These are phyloP conservation scores for Vipera ursinii DNA, from an alignment of 2,797 vertebrate species.

Conservation along the genomic window DNA sequence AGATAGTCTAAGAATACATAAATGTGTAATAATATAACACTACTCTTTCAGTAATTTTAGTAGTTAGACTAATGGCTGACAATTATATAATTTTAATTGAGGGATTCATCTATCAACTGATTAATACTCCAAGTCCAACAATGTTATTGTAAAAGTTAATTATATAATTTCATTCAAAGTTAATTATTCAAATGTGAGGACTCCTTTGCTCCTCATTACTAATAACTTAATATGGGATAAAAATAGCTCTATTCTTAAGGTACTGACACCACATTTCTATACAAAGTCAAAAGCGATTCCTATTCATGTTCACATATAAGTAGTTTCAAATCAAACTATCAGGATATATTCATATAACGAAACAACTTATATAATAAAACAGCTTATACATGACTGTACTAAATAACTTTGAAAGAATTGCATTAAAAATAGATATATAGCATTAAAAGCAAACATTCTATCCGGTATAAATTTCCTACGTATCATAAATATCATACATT, in stretches of 20 bases:
- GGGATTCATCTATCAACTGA: conserved; percentile 28
- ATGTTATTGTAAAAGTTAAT: conserved; percentile 25
- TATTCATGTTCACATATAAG: neutral
- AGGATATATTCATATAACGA: neutral
- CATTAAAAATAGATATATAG: neutral
- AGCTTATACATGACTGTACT: neutral
- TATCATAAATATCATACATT: neutral
- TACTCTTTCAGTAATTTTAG: neutral
- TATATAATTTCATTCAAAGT: conserved; percentile 31
- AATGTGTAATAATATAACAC: neutral
- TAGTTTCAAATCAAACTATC: neutral
- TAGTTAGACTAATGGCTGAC: conserved; percentile 8
- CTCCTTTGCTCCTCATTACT: conserved; percentile 14
- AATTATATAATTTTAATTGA: conserved; percentile 26
- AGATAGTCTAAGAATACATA: neutral
- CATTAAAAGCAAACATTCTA: neutral
- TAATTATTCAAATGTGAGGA: conserved; percentile 30
- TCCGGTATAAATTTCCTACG: neutral
- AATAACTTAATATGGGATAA: conserved; percentile 15
- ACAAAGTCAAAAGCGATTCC: neutral
- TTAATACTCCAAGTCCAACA: conserved; percentile 14
- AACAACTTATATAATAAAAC: neutral
- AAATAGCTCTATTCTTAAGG: conserved; percentile 27
- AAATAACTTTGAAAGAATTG: neutral
- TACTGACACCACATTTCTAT: conserved; percentile 1